phyloP scores from a whole-genome alignment of 2,888 invertebrate species.

The Hyalella azteca region DNA sequence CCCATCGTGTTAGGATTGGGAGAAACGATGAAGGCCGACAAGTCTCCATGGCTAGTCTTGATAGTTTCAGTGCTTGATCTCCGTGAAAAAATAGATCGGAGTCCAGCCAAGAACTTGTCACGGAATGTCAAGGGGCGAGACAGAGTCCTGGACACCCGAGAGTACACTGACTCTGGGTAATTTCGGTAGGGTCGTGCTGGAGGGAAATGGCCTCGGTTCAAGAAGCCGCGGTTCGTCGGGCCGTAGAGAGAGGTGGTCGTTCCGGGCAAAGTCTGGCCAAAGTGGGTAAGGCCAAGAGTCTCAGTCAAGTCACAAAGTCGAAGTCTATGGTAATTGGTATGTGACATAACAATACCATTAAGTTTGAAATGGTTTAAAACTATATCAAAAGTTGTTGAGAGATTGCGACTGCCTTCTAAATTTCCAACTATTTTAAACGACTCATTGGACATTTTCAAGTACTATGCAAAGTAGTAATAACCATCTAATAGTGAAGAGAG shows the following conservation, averaged over 20 bases:
- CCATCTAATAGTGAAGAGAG: too few relatives aligned
- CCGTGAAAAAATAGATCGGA: constrained; percentile 41
- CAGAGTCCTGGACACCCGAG: constrained; percentile 53
- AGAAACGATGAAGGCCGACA: constrained; percentile 25
- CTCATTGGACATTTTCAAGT: too few relatives aligned
- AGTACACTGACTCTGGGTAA: constrained; percentile 48
- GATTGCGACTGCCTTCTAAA: too few relatives aligned
- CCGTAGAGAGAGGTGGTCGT: background rate
- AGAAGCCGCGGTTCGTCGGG: background rate
- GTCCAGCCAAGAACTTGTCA: constrained; percentile 29
- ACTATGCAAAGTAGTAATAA: too few relatives aligned
- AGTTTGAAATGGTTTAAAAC: too few relatives aligned
- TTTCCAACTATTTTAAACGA: too few relatives aligned
- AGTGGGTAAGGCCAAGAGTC: background rate
- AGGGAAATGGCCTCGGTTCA: background rate
- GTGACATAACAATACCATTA: too few relatives aligned
- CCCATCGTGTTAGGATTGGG: constrained; percentile 44
- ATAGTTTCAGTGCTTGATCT: background rate
- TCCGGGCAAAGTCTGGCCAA: constrained; percentile 6
- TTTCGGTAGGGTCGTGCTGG: constrained; percentile 12
- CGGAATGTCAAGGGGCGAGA: constrained; percentile 40
- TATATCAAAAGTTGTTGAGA: too few relatives aligned
- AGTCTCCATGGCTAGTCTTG: background rate
- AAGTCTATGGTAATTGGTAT: too few relatives aligned
- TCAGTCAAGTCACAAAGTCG: background rate